Conservation (phyloP, 2,113 vertebrate species). For the Mobula hypostoma region DNA sequence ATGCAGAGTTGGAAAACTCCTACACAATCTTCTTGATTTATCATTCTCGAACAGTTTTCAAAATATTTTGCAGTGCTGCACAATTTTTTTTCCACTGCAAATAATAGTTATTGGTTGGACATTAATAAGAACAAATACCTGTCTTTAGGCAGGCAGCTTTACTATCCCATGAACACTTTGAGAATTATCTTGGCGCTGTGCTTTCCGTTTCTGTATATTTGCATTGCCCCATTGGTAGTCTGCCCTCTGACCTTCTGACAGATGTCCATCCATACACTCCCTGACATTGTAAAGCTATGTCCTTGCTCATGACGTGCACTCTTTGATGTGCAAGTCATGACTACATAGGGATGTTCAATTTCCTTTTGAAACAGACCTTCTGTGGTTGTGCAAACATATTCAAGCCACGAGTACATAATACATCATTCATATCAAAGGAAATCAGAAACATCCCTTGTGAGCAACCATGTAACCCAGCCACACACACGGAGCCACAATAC, state of each 20-base stretch:
- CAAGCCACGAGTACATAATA: not conserved
- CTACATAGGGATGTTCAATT: not conserved
- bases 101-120: not conserved
- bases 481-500: not conserved
- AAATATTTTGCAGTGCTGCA: not conserved
- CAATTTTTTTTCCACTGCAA: not conserved
- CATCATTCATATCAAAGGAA: conserved; percentile 17
- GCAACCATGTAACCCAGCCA: not conserved
- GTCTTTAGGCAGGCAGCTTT: not conserved
- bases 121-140: not conserved
- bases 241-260: no score
- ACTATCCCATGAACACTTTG: not conserved
- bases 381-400: not conserved
- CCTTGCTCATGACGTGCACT: not conserved
- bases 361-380: not conserved
- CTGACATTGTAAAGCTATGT: not conserved
- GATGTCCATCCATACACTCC: not conserved
- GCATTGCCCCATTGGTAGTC: not conserved
- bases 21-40: not conserved
- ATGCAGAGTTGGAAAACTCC: not conserved
- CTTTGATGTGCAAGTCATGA: not conserved
- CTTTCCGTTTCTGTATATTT: not conserved
- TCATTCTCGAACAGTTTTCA: not conserved
- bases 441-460: conserved; percentile 20
- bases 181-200: not conserved